Conservation (phyloP, 2,888 invertebrate species). For the Agapostemon virescens region DNA sequence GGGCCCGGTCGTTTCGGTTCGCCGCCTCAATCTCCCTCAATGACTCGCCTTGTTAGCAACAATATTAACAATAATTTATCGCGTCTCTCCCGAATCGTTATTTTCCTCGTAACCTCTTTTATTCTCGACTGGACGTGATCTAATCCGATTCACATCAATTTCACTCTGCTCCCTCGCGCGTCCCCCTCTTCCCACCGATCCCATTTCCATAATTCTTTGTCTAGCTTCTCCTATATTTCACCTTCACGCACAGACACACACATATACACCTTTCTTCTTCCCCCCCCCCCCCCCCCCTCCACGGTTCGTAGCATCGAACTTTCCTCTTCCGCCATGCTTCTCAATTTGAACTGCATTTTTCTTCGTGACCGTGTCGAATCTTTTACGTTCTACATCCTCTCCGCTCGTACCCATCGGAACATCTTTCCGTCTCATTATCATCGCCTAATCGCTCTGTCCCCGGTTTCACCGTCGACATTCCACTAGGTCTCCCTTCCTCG, state of each 20-base stretch:
- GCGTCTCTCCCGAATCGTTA: neutral
- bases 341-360: conserved; percentile 1
- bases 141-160: neutral
- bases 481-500: neutral
- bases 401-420: neutral
- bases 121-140: neutral
- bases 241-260: no score
- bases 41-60: neutral
- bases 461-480: neutral
- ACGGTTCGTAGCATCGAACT: no score
- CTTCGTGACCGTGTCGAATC: neutral
- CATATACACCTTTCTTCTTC: no score
- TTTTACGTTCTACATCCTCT: neutral
- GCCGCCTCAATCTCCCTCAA: conserved; percentile 1
- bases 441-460: neutral
- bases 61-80: conserved; percentile 4
- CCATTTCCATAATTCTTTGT: conserved; percentile 6
- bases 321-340: neutral
- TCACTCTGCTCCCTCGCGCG: neutral
- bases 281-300: neutral
- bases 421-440: neutral
- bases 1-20: neutral
- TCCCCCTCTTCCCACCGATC: neutral
- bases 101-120: neutral
- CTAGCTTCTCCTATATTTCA: neutral